Conservation (phyloP, 2,888 invertebrate species). For the Metacarcinus magister region DNA sequence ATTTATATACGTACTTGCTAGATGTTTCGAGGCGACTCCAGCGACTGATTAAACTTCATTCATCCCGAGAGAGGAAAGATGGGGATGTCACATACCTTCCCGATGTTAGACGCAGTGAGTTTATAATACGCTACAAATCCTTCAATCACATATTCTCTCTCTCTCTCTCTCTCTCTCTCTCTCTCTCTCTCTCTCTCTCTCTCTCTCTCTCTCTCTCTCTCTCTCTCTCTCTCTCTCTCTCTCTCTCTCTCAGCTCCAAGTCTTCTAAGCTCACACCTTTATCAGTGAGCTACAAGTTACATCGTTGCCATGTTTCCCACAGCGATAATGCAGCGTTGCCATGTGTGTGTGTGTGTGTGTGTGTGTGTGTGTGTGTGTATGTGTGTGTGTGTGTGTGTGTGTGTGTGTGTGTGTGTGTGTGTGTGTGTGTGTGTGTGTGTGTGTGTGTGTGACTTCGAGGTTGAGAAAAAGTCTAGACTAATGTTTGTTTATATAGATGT, state of each 20-base stretch:
- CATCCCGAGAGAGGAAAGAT: too few species aligned
- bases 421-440: too few species aligned
- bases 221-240: conserved; percentile 48
- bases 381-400: conserved; percentile 57
- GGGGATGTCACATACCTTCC: too few species aligned
- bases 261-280: conserved; percentile 17
- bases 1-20: too few species aligned
- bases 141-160: too few species aligned
- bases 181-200: conserved; percentile 18
- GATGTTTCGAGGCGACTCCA: too few species aligned
- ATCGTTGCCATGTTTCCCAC: neutral
- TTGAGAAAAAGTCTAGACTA: too few species aligned
- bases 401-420: conserved; percentile 64
- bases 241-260: conserved; percentile 10
- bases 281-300: neutral
- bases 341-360: conserved; percentile 54
- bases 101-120: too few species aligned
- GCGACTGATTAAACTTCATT: too few species aligned
- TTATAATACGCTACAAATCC: too few species aligned
- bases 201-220: conserved; percentile 34
- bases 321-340: neutral
- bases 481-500: conserved; percentile 37
- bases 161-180: too few species aligned
- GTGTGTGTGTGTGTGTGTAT: conserved; percentile 57
- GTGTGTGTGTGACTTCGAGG: too few species aligned